Base-by-base conservation (phyloP, 2,113 vertebrate species). In the Tringa solitaria region DNA sequence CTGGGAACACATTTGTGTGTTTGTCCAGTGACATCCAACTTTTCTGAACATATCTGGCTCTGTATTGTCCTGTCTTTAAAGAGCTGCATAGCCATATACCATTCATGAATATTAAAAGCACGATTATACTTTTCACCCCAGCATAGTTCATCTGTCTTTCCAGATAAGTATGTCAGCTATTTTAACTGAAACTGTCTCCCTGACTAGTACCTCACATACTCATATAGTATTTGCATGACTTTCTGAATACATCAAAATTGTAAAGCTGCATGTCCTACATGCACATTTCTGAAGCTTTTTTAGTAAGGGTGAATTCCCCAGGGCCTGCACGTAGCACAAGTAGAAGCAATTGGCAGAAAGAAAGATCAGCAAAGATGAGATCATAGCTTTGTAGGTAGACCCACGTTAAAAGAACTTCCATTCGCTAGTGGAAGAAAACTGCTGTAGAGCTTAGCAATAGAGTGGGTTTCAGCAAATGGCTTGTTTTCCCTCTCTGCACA, bases 81-180 rank as follows among this genome's bases (percentile, higher is more conserved):
- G 35, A 87, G 19, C 35, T 81, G n/a, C 12, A 32, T 26, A 9
- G 7, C 67, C 43, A 35, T n/a, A 72, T 68, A 68, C 21, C 4
- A 1, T 87, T 79, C 85, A 92, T 90, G 69, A 92, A 92, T 94
- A 96, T 94, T 95, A 90, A 96, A 94, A 92, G 48, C 57, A 64
- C 2, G 0, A 69, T 92, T 92, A 70, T 80, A 76, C 53, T 90
- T 96, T 94, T 94, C 92, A 96, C 56, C 56, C 70, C 88, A 89
- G 51, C 12, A 12, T 21, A 78, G 69, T 69, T 86, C 84, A 92
- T 90, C 85, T 95, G 76, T 94, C 92, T 87, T 79, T 89, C 57
- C 65, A 90, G 53, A 89, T 83, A 74, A 19, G 19, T 22, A 28
- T 59, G 83, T 72, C 88, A 82, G 68, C 73, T 90, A 11, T 92